Evolutionary conservation across 2,797 vertebrate species (phyloP), one percentile per base, ranked within the genome.

Genomic region (Loris lydekkerianus): DNA sequence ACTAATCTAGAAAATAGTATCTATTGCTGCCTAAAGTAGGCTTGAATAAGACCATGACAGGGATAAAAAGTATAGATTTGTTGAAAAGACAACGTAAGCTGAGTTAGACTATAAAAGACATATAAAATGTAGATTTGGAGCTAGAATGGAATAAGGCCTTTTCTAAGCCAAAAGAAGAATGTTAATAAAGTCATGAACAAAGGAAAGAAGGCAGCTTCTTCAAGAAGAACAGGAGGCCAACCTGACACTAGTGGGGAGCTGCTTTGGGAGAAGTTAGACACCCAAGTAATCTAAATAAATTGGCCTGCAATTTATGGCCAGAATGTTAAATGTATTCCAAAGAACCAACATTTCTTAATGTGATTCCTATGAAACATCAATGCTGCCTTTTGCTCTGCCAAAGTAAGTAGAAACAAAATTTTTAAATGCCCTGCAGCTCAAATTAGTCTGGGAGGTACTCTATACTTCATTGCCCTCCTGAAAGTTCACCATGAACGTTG

Each of bases 361-460:
- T 65, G 88, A 72, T 96, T 97, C 95, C 95, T 94, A 60, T 10
- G 53, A 95, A 93, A 95, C 91, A 96, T 96, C 95, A 97, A 97
- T 95, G 61, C 72, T 91, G 76, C 93, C 89, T n/a, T 43, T 37
- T 65, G 61, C 67, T 56, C 53, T 94, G 94, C 93, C 96, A 96
- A 95, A 94, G 86, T 87, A 94, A 95, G 91, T 96, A 95, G 90
- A 95, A 96, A 95, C 4, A 5, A 18, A 18, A 40, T 14, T 31
- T 78, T 29, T 65, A 67, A 92, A 86, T 69, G 25, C 46, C 85
- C 80, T 78, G 76, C 15, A 43, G 56, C 56, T 61, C 77, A 63
- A 94, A 93, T 77, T 49, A 86, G 80, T 78, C 63, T 13, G 1
- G 56, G 81, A 91, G 82, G 37, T 20, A 40, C 40, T 77, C 53